Conservation (phyloP, 1,140 invertebrate genomes). For the Drosophila bocqueti region DNA sequence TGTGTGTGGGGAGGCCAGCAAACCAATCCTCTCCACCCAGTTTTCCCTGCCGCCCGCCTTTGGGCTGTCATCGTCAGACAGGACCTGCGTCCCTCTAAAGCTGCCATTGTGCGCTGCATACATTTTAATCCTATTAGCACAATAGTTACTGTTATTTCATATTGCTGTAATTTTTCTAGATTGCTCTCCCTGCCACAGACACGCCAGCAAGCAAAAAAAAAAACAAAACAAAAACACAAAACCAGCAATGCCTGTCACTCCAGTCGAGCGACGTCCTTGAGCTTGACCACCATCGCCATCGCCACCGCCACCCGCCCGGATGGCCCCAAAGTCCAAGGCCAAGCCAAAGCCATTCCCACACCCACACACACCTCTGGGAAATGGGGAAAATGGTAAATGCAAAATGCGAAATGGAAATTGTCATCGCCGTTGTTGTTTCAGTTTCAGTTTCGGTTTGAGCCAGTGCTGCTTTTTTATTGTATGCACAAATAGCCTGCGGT, state of each 20-base stretch:
- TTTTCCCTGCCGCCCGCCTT: background rate
- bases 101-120: conserved; percentile 22
- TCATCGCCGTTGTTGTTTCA: conserved; percentile 36
- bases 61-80: conserved; percentile 39
- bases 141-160: conserved; percentile 62
- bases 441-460: conserved; percentile 24
- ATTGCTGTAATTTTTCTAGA: conserved; percentile 58
- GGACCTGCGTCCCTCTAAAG: conserved; percentile 1
- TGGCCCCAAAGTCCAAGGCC: conserved; percentile 25
- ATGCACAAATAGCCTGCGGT: conserved; percentile 56
- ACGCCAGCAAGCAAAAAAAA: background rate
- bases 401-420: conserved; percentile 43
- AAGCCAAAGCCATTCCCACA: conserved; percentile 17
- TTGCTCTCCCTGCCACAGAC: conserved; percentile 31
- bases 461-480: conserved; percentile 39
- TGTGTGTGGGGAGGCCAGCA: background rate
- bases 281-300: conserved; percentile 42
- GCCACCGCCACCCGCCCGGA: background rate
- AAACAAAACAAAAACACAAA: background rate
- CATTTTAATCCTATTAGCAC: conserved; percentile 71
- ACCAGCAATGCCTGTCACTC: conserved; percentile 30
- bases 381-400: conserved; percentile 26
- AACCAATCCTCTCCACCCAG: background rate
- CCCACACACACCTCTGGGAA: conserved; percentile 17
- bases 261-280: conserved; percentile 45